Percentiles rank a stretch among this genome's conserved stretches.
Evolutionary conservation across 1,140 invertebrate genomes (phyloP).

Genomic region (Cheumatopsyche charites): DNA sequence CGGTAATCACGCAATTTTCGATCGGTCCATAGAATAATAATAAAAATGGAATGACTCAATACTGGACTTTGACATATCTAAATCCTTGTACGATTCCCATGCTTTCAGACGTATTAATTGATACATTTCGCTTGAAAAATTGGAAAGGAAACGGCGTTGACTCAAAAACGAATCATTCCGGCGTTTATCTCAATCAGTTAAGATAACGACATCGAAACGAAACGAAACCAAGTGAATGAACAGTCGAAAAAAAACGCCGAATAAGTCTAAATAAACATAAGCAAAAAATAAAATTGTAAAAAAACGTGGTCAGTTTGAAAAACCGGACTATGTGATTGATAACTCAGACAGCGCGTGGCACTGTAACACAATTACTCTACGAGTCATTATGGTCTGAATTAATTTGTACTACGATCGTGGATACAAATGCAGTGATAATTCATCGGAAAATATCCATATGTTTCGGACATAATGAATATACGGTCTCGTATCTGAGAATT

Average conservation of each 20-base stretch:
- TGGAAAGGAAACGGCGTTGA: slow-evolving; percentile 22
- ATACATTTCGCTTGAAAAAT: slow-evolving; percentile 24
- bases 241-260: background rate
- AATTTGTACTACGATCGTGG: too few species aligned
- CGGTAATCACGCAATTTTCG: too few species aligned
- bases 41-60: too few species aligned
- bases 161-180: slow-evolving; percentile 16
- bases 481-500: too few species aligned
- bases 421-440: too few species aligned
- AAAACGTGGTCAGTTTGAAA: background rate
- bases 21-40: too few species aligned
- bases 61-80: background rate
- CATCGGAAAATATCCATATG: too few species aligned
- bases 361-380: slow-evolving; percentile 15
- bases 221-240: background rate
- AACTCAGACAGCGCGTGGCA: slow-evolving; percentile 17
- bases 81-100: slow-evolving; percentile 6
- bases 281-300: background rate
- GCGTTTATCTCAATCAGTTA: slow-evolving; percentile 27
- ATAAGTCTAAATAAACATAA: too few species aligned
- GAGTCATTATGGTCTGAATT: background rate
- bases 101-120: slow-evolving; percentile 25
- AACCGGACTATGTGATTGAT: slow-evolving; percentile 12
- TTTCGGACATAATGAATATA: too few species aligned
- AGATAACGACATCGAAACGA: background rate